Conservation (phyloP, 2,113 vertebrate genomes). For the Oryzias celebensis region DNA sequence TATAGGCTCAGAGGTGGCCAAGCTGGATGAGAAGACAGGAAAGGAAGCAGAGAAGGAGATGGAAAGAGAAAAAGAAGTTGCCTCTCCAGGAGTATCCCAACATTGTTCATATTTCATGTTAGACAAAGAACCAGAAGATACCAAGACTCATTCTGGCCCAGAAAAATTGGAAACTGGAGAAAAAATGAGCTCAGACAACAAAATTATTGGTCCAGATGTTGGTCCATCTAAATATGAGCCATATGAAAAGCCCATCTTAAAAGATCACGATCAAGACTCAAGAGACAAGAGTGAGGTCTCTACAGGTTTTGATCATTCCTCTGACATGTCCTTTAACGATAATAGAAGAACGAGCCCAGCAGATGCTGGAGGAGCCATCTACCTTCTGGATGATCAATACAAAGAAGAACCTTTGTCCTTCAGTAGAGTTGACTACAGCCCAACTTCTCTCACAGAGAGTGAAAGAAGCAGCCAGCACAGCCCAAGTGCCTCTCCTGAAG, state of each 20-base stretch:
- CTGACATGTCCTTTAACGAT: slow-evolving; percentile 64
- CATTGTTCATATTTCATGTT: slow-evolving; percentile 65
- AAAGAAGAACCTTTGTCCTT: slow-evolving; percentile 74
- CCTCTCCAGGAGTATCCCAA: slow-evolving; percentile 70
- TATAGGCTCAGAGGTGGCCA: slow-evolving; percentile 32
- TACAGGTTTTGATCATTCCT: slow-evolving; percentile 35
- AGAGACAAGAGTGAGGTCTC: slow-evolving; percentile 51
- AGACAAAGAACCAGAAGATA: slow-evolving; percentile 55
- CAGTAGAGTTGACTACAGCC: slow-evolving; percentile 60
- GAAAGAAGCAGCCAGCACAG: slow-evolving; percentile 59
- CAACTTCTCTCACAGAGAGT: slow-evolving; percentile 59
- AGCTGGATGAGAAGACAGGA: slow-evolving; percentile 52
- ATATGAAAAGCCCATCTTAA: slow-evolving; percentile 73
- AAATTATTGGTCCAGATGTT: slow-evolving; percentile 27
- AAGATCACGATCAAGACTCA: slow-evolving; percentile 48
- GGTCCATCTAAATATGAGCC: slow-evolving; percentile 75
- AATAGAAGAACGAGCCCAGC: slow-evolving; percentile 65
- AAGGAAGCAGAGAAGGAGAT: slow-evolving; percentile 76
- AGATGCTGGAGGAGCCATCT: slow-evolving; percentile 54
- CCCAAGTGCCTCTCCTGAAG: slow-evolving; percentile 56
- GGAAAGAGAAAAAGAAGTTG: slow-evolving; percentile 74
- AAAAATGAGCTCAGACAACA: slow-evolving; percentile 26
- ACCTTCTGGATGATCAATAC: slow-evolving; percentile 63
- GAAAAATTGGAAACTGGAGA: slow-evolving; percentile 34
- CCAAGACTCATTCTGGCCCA: not conserved